Percentiles rank a stretch among this genome's conserved stretches.
Conservation (phyloP, 2,113 vertebrate genomes). For the Falcunculus frontatus region DNA sequence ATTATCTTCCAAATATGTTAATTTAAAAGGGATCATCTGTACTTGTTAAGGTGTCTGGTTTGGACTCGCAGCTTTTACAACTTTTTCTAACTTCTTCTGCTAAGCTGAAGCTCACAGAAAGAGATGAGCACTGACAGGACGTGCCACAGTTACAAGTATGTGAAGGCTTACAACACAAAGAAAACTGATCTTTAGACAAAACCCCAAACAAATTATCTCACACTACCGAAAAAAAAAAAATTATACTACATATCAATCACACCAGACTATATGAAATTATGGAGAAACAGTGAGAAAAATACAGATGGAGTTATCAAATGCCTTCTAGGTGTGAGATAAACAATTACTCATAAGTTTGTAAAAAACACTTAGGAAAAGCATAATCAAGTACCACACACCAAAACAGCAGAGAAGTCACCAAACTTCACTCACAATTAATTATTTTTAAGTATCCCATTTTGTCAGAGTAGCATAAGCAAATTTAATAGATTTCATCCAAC, state of each 20-base stretch:
- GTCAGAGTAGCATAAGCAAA: not conserved
- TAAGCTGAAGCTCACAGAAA: not conserved
- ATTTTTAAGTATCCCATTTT: not conserved
- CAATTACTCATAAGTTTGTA: not conserved
- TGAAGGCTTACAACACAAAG: not conserved
- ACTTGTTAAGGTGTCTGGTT: not conserved
- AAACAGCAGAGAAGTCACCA: not conserved
- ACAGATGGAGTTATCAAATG: not conserved
- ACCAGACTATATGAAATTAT: not conserved
- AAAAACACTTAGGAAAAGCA: not conserved
- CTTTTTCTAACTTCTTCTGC: not conserved
- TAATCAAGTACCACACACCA: not conserved
- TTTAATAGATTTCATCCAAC: not conserved
- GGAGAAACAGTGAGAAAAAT: not conserved
- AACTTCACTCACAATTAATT: not conserved
- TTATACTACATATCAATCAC: not conserved
- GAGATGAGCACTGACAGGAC: not conserved
- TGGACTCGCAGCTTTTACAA: not conserved
- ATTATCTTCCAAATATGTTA: not conserved
- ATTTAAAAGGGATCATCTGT: not conserved
- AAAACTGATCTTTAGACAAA: not conserved
- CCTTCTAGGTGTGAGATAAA: not conserved
- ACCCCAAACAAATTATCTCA: not conserved
- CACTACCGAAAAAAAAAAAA: not conserved
- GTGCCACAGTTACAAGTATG: not conserved